phyloP scores from a whole-genome alignment of 1,140 invertebrate genomes.

The Nasonia giraulti region DNA sequence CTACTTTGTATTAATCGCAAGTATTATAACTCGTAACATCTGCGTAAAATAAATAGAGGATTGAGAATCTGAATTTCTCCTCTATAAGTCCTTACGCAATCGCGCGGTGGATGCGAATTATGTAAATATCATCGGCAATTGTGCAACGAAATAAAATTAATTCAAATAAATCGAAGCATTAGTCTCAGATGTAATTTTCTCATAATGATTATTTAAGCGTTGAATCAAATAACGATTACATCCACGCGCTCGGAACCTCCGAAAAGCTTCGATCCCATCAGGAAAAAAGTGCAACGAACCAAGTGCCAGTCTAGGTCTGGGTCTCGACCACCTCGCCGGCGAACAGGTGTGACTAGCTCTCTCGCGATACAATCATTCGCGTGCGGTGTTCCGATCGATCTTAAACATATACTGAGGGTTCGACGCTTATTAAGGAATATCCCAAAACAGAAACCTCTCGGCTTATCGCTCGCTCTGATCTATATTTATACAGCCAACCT shows the following conservation, averaged over 20 bases:
- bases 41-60: neutral
- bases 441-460: neutral
- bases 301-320: neutral
- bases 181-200: neutral
- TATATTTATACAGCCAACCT: neutral
- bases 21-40: neutral
- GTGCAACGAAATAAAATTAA: neutral
- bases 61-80: neutral
- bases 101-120: neutral
- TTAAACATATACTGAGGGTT: neutral
- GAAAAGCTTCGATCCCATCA: no score
- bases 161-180: neutral
- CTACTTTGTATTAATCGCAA: neutral
- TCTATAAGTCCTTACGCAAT: neutral
- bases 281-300: neutral
- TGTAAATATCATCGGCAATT: neutral
- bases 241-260: no score
- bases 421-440: neutral
- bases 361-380: slow-evolving; percentile 55
- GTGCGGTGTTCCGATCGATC: neutral
- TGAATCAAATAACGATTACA: neutral
- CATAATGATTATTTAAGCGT: no score
- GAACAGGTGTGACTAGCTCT: slow-evolving; percentile 60
- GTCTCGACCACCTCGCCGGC: neutral
- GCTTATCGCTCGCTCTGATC: neutral